phyloP scores from a whole-genome alignment of 2,113 vertebrate species.

The Halichoeres trimaculatus region DNA sequence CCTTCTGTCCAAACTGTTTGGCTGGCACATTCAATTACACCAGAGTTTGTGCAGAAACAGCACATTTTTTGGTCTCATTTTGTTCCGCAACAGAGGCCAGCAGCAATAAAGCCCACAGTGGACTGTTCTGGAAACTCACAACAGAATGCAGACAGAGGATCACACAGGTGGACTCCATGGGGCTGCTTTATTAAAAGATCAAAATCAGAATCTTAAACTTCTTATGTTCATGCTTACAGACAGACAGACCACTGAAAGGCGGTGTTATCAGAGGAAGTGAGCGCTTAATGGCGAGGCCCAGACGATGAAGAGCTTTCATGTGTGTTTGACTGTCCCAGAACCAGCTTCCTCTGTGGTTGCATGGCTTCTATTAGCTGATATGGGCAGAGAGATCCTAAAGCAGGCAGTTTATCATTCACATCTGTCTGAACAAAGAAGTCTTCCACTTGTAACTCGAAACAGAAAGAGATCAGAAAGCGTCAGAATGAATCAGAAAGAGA shows the following conservation, averaged over 20 bases:
- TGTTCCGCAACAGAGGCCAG: constrained; percentile 37
- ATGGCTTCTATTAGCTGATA: constrained; percentile 63
- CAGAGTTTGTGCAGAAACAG: constrained; percentile 47
- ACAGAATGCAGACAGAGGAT: not conserved
- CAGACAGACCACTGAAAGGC: constrained; percentile 4
- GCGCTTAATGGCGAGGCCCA: constrained; percentile 39
- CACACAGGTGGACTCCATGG: constrained; percentile 25
- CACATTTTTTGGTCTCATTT: constrained; percentile 34
- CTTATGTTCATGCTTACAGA: not conserved
- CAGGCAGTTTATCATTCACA: constrained; percentile 64
- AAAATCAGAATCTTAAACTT: constrained; percentile 5
- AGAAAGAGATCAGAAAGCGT: no score
- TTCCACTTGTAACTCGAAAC: constrained; percentile 40
- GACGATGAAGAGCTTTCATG: constrained; percentile 61
- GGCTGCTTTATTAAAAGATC: not conserved
- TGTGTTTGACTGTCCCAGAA: constrained; percentile 39
- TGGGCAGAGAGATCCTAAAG: constrained; percentile 26
- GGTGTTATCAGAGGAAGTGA: constrained; percentile 63
- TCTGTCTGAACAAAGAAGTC: constrained; percentile 46
- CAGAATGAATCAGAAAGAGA: constrained; percentile 19
- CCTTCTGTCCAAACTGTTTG: constrained; percentile 35
- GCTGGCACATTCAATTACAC: constrained; percentile 32
- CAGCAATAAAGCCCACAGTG: constrained; percentile 6
- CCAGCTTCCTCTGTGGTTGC: constrained; percentile 66
- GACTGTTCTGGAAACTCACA: constrained; percentile 30